phyloP scores from a whole-genome alignment of 2,797 vertebrate genomes.

The Clarias laeviceps region DNA sequence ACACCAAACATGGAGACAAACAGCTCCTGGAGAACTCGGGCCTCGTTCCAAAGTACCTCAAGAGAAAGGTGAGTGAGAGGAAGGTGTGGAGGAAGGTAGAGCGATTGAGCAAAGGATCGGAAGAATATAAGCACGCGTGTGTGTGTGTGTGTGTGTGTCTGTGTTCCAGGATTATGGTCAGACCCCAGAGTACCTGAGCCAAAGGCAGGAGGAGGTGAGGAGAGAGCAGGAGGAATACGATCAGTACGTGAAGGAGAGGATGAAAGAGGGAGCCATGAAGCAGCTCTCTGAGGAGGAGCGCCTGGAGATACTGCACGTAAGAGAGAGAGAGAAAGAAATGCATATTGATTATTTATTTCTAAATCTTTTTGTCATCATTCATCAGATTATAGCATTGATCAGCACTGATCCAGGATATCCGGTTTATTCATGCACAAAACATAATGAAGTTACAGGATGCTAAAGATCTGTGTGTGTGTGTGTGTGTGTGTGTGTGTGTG shows the following conservation, averaged over 20 bases:
- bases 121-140: background rate
- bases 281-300: constrained; percentile 80
- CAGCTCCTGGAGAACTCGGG: constrained; percentile 88
- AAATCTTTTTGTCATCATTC: too few species aligned
- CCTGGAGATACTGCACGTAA: constrained; percentile 77
- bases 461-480: too few species aligned
- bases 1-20: constrained; percentile 84
- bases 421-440: background rate
- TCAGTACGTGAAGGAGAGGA: constrained; percentile 72
- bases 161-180: constrained; percentile 83
- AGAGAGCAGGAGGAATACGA: constrained; percentile 80
- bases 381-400: background rate
- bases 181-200: constrained; percentile 82
- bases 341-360: background rate
- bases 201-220: constrained; percentile 75
- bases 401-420: background rate
- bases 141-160: constrained; percentile 10
- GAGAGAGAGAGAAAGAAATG: background rate
- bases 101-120: background rate
- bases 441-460: background rate
- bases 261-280: constrained; percentile 79
- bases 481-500: background rate
- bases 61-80: constrained; percentile 82
- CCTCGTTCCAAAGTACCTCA: constrained; percentile 87
- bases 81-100: background rate